Percentiles rank a stretch among this genome's conserved stretches.
Evolutionary conservation across 1,140 invertebrate genomes (phyloP).

Genomic region (Mercenaria mercenaria): DNA sequence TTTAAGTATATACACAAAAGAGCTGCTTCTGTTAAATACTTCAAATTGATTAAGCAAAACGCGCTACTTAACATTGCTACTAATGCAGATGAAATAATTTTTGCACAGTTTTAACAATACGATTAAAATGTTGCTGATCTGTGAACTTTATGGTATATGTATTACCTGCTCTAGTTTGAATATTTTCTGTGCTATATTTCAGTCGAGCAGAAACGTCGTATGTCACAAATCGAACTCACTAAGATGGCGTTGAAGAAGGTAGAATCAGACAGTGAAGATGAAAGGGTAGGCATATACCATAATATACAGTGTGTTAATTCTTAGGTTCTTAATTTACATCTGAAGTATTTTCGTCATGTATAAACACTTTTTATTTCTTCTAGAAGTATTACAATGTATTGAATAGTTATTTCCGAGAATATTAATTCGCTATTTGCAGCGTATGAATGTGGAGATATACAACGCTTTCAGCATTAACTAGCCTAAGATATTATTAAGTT

Average conservation of each 20-base stretch:
- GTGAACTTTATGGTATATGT: neutral
- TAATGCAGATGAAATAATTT: constrained; percentile 13
- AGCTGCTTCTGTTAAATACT: neutral
- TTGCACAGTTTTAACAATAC: constrained; percentile 12
- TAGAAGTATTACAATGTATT: too few relatives aligned
- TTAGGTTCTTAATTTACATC: too few relatives aligned
- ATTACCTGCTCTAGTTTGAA: too few relatives aligned
- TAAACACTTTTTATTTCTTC: too few relatives aligned
- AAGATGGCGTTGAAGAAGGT: constrained; percentile 92
- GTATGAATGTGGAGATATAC: too few relatives aligned
- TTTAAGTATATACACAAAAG: neutral
- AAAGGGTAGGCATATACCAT: constrained; percentile 77
- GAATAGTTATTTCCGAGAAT: too few relatives aligned
- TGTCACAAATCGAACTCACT: constrained; percentile 82
- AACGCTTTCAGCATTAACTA: too few relatives aligned
- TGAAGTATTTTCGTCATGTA: too few relatives aligned
- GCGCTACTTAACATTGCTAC: constrained; percentile 31
- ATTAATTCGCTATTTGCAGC: too few relatives aligned
- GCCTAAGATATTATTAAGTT: too few relatives aligned
- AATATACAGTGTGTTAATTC: too few relatives aligned
- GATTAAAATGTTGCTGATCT: neutral
- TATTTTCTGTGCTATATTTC: constrained; percentile 28
- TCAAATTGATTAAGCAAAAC: neutral
- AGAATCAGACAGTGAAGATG: constrained; percentile 82
- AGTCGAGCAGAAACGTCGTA: constrained; percentile 82